These are phyloP conservation scores for Andinoacara biseriatus DNA, from an alignment of 2,113 vertebrate genomes.

Conservation along the genomic window DNA sequence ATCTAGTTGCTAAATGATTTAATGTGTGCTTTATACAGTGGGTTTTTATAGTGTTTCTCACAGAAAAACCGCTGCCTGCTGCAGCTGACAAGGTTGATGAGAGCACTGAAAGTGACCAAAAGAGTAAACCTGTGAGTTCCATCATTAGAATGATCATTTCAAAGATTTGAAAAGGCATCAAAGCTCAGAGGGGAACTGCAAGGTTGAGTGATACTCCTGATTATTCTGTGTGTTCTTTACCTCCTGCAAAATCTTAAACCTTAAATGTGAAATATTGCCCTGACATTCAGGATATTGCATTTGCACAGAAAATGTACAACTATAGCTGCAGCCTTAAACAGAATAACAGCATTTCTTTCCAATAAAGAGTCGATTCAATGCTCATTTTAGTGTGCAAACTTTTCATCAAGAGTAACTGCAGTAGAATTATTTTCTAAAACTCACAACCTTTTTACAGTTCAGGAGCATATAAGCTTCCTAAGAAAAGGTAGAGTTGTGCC, in stretches of 20 bases:
- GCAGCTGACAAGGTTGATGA: not conserved
- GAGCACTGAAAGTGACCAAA: not conserved
- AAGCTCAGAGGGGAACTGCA: not conserved
- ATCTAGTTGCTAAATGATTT: not conserved
- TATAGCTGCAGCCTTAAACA: not conserved
- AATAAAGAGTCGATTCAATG: not conserved
- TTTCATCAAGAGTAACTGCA: not conserved
- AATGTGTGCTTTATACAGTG: not conserved
- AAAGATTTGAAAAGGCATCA: not conserved
- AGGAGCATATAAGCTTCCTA: not conserved
- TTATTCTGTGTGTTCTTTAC: not conserved
- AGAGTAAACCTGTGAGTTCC: not conserved
- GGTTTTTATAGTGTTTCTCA: not conserved
- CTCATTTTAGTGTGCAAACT: not conserved
- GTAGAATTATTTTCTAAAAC: not conserved
- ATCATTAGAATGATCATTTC: not conserved
- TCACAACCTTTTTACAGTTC: not conserved
- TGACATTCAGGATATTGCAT: not conserved
- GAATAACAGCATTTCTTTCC: not conserved
- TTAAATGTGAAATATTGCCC: accelerated
- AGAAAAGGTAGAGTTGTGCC: not conserved
- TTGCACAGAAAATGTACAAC: not conserved
- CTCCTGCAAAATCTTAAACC: not conserved
- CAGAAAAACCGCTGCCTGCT: not conserved
- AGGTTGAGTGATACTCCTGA: not conserved